Evolutionary conservation across 2,888 invertebrate genomes (phyloP).

Genomic region (Aspidiotus destructor): DNA sequence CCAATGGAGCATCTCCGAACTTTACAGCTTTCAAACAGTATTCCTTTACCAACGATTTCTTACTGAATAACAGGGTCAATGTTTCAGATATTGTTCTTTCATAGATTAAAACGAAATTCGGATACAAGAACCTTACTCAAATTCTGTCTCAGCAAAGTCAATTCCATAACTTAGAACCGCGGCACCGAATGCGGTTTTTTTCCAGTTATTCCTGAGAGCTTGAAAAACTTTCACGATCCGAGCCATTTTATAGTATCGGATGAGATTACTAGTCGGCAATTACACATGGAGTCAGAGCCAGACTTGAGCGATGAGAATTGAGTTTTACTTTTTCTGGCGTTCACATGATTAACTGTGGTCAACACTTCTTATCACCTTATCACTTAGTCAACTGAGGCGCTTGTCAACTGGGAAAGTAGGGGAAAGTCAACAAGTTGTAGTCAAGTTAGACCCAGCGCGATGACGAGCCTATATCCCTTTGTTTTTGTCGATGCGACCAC

Average conservation of each 20-base stretch:
- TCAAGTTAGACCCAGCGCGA: no score
- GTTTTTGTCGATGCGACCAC: no score
- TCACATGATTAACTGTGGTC: no score
- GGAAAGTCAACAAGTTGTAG: no score
- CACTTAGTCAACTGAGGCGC: no score
- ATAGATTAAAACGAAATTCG: not conserved
- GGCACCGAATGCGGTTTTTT: constrained; percentile 67
- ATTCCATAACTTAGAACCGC: constrained; percentile 59
- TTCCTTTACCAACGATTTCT: constrained; percentile 62
- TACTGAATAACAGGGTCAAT: constrained; percentile 48
- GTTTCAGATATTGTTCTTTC: constrained; percentile 28
- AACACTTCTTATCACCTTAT: no score
- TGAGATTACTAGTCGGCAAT: no score
- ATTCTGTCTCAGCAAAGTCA: constrained; percentile 57
- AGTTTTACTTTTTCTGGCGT: no score
- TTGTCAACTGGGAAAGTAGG: no score
- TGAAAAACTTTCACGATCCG: constrained; percentile 50
- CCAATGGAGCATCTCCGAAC: constrained; percentile 58
- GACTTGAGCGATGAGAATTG: no score
- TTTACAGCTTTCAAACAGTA: constrained; percentile 67
- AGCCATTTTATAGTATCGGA: constrained; percentile 22
- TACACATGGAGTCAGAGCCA: no score
- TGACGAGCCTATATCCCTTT: no score
- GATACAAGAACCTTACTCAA: constrained; percentile 53
- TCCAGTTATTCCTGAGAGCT: constrained; percentile 75